phyloP scores from a whole-genome alignment of 2,888 invertebrate genomes.

The Drosophila nr. perissopoda region DNA sequence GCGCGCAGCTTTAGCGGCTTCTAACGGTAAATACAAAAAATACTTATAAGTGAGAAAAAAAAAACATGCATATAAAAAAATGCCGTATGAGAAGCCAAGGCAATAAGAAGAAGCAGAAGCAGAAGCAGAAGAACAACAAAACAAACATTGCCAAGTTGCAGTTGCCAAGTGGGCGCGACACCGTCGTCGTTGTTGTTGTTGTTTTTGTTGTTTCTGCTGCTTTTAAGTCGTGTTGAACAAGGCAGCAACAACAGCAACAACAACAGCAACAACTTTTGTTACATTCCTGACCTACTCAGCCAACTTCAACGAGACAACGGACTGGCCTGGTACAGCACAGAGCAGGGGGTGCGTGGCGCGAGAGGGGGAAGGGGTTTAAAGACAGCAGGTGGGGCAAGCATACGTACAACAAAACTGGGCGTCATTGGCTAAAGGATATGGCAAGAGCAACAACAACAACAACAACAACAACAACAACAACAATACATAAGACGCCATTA shows the following conservation, averaged over 20 bases:
- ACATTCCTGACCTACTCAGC: slow-evolving; percentile 77
- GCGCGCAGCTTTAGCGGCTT: slow-evolving; percentile 57
- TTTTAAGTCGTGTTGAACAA: slow-evolving; percentile 65
- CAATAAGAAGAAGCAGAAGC: slow-evolving; percentile 13
- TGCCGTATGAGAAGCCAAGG: slow-evolving; percentile 57
- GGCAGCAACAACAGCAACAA: slow-evolving; percentile 29
- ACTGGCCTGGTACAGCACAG: slow-evolving; percentile 12
- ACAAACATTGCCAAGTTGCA: slow-evolving; percentile 55
- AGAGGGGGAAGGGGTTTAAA: background rate
- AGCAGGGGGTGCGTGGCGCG: background rate
- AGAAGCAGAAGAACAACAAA: slow-evolving; percentile 13
- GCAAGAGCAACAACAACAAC: slow-evolving; percentile 46
- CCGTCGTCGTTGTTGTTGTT: slow-evolving; percentile 3
- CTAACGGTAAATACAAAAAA: slow-evolving; percentile 67
- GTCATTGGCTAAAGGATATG: slow-evolving; percentile 69
- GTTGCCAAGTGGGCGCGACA: slow-evolving; percentile 74
- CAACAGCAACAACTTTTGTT: slow-evolving; percentile 55
- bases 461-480: slow-evolving; percentile 44
- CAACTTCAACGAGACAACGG: slow-evolving; percentile 57
- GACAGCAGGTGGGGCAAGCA: slow-evolving; percentile 17
- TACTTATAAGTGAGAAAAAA: slow-evolving; percentile 47
- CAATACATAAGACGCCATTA: slow-evolving; percentile 35
- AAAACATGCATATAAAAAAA: slow-evolving; percentile 23
- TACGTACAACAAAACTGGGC: slow-evolving; percentile 40
- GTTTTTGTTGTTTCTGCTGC: slow-evolving; percentile 29